These are phyloP conservation scores for Mesitornis unicolor DNA, from an alignment of 2,113 vertebrate species.

Conservation along the genomic window DNA sequence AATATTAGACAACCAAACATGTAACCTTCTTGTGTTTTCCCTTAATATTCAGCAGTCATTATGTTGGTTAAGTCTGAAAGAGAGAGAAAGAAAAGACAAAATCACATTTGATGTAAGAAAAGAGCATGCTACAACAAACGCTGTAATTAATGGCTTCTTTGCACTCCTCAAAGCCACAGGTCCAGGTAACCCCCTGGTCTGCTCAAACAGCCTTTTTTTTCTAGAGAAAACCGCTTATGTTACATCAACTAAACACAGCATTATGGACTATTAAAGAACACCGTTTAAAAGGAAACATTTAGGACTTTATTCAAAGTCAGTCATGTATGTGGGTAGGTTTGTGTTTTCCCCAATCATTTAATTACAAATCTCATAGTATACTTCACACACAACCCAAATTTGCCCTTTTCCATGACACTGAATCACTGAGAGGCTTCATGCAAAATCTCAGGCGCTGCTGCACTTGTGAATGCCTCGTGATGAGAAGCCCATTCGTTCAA, in stretches of 20 bases:
- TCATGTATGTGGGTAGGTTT: not conserved
- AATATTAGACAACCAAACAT: conserved; percentile 79
- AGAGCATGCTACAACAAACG: not conserved
- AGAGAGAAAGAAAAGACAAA: conserved; percentile 38
- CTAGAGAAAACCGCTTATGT: not conserved
- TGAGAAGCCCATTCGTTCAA: not conserved
- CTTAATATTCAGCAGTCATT: conserved; percentile 74
- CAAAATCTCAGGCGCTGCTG: not conserved
- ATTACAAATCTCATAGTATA: not conserved
- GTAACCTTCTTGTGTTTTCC: conserved; percentile 75
- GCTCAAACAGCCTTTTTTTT: not conserved
- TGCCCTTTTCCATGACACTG: not conserved
- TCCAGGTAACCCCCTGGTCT: not conserved
- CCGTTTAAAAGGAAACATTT: not conserved
- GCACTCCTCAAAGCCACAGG: not conserved
- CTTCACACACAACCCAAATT: not conserved
- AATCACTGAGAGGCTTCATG: not conserved
- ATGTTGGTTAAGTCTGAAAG: conserved; percentile 87
- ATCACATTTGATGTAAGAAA: not conserved
- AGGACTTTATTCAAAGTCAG: not conserved
- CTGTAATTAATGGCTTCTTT: not conserved
- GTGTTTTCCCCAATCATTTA: not conserved
- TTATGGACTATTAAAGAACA: not conserved
- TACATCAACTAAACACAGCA: not conserved
- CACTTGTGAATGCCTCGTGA: not conserved